Conservation (phyloP, 1,140 invertebrate species). For the Monochamus saltuarius region DNA sequence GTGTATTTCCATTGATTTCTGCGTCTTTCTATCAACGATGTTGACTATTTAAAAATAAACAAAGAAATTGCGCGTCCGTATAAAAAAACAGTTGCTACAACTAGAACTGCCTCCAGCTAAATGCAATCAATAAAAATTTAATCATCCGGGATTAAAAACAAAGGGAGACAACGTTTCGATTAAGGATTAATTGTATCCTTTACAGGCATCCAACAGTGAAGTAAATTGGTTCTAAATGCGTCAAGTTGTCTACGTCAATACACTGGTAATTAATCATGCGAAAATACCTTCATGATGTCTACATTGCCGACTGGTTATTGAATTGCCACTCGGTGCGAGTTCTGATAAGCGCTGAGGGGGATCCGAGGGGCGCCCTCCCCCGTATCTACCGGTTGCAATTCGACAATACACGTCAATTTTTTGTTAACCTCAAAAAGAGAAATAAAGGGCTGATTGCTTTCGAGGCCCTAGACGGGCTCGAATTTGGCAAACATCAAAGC, state of each 20-base stretch:
- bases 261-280: constrained; percentile 23
- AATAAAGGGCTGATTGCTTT: too few species aligned
- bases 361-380: too few species aligned
- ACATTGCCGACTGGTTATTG: background rate
- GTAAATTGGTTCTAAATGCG: constrained; percentile 22
- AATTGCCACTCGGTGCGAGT: constrained; percentile 5
- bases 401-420: too few species aligned
- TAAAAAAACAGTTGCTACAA: too few species aligned
- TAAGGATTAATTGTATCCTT: constrained; percentile 22
- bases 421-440: too few species aligned
- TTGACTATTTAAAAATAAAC: too few species aligned
- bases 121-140: constrained; percentile 15
- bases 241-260: constrained; percentile 23
- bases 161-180: constrained; percentile 18
- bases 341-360: background rate
- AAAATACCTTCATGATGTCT: constrained; percentile 20
- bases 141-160: constrained; percentile 17
- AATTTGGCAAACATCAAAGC: too few species aligned
- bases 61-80: too few species aligned
- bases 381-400: too few species aligned
- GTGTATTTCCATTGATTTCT: too few species aligned
- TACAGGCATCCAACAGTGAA: constrained; percentile 16
- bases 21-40: too few species aligned
- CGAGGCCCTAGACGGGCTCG: too few species aligned
- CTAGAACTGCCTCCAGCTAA: background rate